A percentile compares a stretch with the other conserved stretches of the same genome.
These are phyloP conservation scores for Archocentrus centrarchus DNA, from an alignment of 2,113 vertebrate species.

Conservation along the genomic window DNA sequence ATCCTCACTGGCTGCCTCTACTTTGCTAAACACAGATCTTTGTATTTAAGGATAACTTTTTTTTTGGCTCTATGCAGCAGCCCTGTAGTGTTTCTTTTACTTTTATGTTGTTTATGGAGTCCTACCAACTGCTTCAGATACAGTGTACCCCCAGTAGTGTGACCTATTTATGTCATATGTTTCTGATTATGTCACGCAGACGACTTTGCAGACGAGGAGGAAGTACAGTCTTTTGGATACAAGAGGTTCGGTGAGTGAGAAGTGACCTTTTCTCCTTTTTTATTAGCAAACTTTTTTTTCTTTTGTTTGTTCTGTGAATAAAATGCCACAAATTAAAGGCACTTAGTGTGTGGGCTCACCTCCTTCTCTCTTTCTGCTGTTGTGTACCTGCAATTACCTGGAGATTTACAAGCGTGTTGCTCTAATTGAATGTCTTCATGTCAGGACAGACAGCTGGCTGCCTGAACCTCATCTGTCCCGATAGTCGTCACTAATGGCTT, in stretches of 20 bases:
- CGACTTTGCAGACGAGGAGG: conserved; percentile 97
- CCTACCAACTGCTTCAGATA: conserved; percentile 3
- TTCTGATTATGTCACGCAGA: conserved; percentile 84
- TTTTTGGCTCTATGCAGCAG: not conserved
- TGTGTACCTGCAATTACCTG: conserved; percentile 16
- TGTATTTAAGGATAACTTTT: not conserved
- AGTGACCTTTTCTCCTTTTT: conserved; percentile 7
- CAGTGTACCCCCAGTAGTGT: not conserved
- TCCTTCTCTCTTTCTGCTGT: not conserved
- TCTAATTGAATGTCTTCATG: not conserved
- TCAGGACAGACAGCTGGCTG: conserved; percentile 9
- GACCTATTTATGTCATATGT: conserved; percentile 45
- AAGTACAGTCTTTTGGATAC: conserved; percentile 98
- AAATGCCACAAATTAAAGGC: conserved; percentile 28
- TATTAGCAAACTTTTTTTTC: conserved; percentile 39
- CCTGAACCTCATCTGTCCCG: conserved; percentile 18
- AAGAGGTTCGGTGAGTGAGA: conserved; percentile 96
- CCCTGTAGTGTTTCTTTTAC: not conserved
- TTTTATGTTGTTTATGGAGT: conserved; percentile 24
- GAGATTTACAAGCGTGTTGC: not conserved
- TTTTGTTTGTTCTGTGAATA: conserved; percentile 25
- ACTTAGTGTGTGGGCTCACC: conserved; percentile 49
- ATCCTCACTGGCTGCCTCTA: not conserved
- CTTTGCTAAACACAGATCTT: not conserved
- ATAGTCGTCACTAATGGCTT: not conserved